Evolutionary conservation across 92 coral and sea anemone species (phyloP).

Genomic region (Heteractis magnifica): DNA sequence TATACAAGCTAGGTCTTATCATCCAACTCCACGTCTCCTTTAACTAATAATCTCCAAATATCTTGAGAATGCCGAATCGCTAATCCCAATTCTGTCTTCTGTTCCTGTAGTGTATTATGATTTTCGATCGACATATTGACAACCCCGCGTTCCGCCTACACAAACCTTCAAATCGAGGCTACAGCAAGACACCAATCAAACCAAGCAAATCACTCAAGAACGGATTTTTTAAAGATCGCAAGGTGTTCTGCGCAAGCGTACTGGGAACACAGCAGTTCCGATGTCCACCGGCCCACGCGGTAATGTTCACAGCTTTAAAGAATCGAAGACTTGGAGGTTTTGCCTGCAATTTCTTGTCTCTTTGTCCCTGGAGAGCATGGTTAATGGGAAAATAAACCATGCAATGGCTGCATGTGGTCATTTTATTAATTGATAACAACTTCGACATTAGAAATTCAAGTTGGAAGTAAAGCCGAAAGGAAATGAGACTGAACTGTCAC

Average conservation of each 20-base stretch:
- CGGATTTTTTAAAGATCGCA: background rate
- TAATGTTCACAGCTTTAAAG: background rate
- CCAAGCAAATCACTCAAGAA: background rate
- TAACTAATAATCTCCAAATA: background rate
- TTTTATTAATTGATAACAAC: background rate
- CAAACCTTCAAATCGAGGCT: background rate
- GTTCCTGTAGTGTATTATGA: too few relatives aligned
- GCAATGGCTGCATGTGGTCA: slow-evolving; percentile 2
- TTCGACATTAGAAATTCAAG: background rate
- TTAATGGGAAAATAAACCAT: background rate
- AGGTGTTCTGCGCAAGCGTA: background rate
- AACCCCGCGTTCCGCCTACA: background rate
- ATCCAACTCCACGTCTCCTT: background rate
- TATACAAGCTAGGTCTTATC: background rate
- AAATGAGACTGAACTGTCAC: slow-evolving; percentile 15
- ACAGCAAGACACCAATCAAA: background rate
- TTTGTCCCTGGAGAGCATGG: background rate
- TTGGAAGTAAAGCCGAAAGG: slow-evolving; percentile 14
- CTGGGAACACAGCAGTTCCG: background rate
- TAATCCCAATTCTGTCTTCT: background rate
- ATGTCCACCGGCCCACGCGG: background rate
- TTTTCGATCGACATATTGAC: background rate
- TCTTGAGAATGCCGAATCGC: background rate
- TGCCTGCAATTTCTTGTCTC: background rate
- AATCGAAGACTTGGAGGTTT: background rate